Percentiles rank a stretch among this genome's conserved stretches.
Conservation (phyloP, 2,113 vertebrate genomes). For the Plecturocebus donacophilus region DNA sequence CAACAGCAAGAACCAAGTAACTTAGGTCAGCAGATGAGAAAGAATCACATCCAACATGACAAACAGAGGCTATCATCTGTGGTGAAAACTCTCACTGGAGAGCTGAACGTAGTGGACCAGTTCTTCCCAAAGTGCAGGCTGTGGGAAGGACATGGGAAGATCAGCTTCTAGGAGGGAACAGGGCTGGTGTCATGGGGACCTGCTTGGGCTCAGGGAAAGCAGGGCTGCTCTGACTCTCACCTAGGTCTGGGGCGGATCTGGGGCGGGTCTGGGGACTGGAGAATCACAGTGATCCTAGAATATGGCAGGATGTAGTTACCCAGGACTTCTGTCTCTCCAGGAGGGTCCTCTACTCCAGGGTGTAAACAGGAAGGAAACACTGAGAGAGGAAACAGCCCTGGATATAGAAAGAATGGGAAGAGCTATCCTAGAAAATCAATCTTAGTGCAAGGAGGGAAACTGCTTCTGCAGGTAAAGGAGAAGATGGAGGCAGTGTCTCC, state of each 20-base stretch:
- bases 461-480: neutral
- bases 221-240: fast-evolving
- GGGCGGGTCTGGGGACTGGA: neutral
- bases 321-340: neutral
- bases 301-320: neutral
- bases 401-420: neutral
- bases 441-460: neutral
- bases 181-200: neutral
- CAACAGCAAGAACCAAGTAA: neutral
- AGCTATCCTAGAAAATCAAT: neutral
- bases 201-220: neutral
- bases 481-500: neutral
- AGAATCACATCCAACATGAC: neutral
- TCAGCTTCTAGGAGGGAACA: fast-evolving
- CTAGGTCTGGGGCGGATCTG: fast-evolving
- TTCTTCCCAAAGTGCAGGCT: neutral
- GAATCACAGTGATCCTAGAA: neutral
- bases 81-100: neutral
- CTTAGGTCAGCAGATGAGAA: neutral
- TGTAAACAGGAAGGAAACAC: neutral
- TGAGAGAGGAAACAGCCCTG: neutral
- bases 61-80: neutral
- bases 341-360: neutral
- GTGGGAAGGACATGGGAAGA: neutral
- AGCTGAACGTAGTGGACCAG: neutral